These are phyloP conservation scores for human DNA, from an alignment of 2,113 vertebrate species.

Conservation along the genomic window DNA sequence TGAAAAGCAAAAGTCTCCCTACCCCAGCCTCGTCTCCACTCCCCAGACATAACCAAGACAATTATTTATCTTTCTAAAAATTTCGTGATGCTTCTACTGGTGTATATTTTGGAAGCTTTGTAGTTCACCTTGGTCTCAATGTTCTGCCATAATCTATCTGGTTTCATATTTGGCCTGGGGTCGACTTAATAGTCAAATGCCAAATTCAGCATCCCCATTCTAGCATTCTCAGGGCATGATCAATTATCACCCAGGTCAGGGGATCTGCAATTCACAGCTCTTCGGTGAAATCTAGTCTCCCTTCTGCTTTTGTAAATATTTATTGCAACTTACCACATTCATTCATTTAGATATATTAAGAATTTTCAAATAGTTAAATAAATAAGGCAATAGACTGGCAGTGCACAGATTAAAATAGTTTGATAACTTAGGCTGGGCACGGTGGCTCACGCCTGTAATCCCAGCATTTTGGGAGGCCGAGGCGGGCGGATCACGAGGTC, in stretches of 20 bases:
- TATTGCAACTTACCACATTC: not conserved
- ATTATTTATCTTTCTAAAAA: not conserved
- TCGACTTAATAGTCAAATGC: not conserved
- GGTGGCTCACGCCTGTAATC: too few relatives aligned
- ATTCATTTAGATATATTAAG: not conserved
- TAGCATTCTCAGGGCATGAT: not conserved
- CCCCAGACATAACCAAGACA: not conserved
- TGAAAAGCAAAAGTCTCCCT: not conserved
- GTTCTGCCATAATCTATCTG: not conserved
- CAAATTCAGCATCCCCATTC: not conserved
- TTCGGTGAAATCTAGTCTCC: not conserved
- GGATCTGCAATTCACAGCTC: not conserved
- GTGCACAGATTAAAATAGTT: not conserved
- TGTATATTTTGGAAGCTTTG: not conserved
- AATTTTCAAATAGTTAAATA: not conserved
- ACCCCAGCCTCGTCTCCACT: not conserved
- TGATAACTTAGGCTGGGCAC: not conserved
- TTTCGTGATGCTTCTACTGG: not conserved
- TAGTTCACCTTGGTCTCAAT: not conserved
- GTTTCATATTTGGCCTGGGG: not conserved
- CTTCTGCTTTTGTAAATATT: not conserved
- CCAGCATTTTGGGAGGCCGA: too few relatives aligned
- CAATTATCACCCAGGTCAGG: not conserved
- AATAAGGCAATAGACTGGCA: not conserved
- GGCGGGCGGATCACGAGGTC: too few relatives aligned